phyloP scores from a whole-genome alignment of 2,113 vertebrate species.

The Anarhynchus alexandrinus region DNA sequence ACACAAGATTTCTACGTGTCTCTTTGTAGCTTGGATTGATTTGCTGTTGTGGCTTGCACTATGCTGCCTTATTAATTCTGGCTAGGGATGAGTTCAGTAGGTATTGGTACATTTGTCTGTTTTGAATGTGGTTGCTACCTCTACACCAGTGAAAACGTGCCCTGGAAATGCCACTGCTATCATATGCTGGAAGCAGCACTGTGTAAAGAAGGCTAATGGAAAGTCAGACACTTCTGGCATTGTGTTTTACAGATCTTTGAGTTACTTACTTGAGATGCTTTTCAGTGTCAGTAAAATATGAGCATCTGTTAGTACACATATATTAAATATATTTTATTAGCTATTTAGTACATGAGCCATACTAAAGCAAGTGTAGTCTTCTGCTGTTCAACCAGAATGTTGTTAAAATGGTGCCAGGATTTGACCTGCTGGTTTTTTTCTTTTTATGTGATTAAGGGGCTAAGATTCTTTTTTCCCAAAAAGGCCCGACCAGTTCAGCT shows the following conservation, averaged over 20 bases:
- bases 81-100: neutral
- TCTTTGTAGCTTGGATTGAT: neutral
- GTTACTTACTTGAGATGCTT: neutral
- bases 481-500: neutral
- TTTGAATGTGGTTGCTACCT: neutral
- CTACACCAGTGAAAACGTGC: neutral
- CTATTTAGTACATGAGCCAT: neutral
- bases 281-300: neutral
- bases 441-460: neutral
- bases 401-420: neutral
- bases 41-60: neutral
- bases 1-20: neutral
- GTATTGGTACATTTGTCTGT: neutral
- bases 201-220: neutral
- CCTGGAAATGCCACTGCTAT: neutral
- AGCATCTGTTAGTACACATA: neutral
- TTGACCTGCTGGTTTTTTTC: neutral
- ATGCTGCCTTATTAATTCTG: neutral
- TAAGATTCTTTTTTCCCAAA: neutral
- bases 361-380: neutral
- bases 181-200: rapidly evolving
- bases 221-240: neutral
- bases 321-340: neutral
- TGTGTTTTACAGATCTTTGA: neutral
- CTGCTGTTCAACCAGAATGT: neutral